Percentiles rank a stretch among this genome's conserved stretches.
Evolutionary conservation across 2,113 vertebrate species (phyloP).

Genomic region (Furnarius figulus): DNA sequence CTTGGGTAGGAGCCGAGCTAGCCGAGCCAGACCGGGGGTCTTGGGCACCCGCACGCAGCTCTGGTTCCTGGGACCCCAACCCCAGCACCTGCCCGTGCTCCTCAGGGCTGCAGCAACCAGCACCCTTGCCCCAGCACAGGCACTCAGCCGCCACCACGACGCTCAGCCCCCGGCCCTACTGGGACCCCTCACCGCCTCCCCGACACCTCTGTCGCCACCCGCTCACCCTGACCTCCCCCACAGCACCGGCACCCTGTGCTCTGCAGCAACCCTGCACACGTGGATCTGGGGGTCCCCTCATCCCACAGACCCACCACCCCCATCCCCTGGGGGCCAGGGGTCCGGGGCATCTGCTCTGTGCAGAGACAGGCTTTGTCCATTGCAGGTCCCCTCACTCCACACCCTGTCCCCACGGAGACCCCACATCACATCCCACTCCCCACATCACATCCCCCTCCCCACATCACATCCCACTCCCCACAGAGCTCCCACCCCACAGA

Average conservation of each 20-base stretch:
- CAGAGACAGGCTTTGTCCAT: accelerated
- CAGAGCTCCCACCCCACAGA: not conserved
- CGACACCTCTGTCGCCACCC: not conserved
- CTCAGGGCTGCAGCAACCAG: not conserved
- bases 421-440: not conserved
- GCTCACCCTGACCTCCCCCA: not conserved
- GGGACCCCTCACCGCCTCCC: no score
- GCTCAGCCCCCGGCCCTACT: accelerated
- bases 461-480: not conserved
- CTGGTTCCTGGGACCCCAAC: not conserved
- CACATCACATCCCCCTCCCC: no score
- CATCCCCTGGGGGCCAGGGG: accelerated
- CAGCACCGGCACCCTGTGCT: accelerated
- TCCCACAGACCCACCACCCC: accelerated
- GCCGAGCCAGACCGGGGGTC: not conserved
- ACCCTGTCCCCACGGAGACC: not conserved
- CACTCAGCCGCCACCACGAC: not conserved
- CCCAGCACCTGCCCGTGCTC: not conserved
- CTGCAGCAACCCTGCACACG: accelerated
- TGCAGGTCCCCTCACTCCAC: accelerated
- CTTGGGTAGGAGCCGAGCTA: not conserved
- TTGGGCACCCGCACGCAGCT: not conserved
- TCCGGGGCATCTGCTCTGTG: accelerated
- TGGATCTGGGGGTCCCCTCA: accelerated
- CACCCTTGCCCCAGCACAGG: not conserved